Percentiles rank a stretch among this genome's conserved stretches.
These are phyloP conservation scores for Stictonetta naevosa DNA, from an alignment of 2,113 vertebrate genomes.

Conservation along the genomic window DNA sequence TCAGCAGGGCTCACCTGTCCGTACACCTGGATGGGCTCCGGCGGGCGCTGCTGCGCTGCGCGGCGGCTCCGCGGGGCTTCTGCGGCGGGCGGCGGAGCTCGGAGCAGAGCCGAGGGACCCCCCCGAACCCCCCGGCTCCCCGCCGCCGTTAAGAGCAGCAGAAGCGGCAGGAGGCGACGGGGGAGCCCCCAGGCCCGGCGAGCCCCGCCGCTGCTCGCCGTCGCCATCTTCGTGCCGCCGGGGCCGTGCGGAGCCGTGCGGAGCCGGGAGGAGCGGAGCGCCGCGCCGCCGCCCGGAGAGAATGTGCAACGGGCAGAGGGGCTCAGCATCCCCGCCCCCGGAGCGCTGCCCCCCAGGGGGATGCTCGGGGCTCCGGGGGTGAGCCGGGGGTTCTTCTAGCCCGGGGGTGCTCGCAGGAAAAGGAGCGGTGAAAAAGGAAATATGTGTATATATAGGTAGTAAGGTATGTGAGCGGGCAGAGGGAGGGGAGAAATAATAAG, in stretches of 20 bases:
- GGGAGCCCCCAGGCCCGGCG: constrained; percentile 30
- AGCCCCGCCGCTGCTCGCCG: constrained; percentile 66
- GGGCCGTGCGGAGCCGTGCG: neutral
- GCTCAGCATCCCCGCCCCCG: neutral
- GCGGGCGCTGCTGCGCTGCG: constrained; percentile 44
- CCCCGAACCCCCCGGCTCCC: neutral
- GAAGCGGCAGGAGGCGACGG: neutral
- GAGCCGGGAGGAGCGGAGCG: neutral
- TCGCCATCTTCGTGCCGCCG: constrained; percentile 74
- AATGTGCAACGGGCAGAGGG: constrained; percentile 69
- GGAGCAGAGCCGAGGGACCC: constrained; percentile 43
- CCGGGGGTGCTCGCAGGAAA: no score
- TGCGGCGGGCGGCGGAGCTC: neutral
- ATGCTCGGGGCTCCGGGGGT: no score
- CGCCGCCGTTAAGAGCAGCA: neutral
- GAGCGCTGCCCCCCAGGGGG: neutral
- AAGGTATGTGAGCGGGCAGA: no score
- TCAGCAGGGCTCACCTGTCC: constrained; percentile 73
- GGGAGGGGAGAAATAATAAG: no score
- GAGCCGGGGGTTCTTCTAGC: no score
- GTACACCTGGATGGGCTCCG: constrained; percentile 77
- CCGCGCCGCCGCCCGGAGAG: constrained; percentile 78
- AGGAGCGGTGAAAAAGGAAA: no score
- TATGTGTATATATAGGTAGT: no score
- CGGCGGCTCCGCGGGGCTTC: constrained; percentile 21